Conservation (phyloP, 2,113 vertebrate genomes). For the Barnardius zonarius region DNA sequence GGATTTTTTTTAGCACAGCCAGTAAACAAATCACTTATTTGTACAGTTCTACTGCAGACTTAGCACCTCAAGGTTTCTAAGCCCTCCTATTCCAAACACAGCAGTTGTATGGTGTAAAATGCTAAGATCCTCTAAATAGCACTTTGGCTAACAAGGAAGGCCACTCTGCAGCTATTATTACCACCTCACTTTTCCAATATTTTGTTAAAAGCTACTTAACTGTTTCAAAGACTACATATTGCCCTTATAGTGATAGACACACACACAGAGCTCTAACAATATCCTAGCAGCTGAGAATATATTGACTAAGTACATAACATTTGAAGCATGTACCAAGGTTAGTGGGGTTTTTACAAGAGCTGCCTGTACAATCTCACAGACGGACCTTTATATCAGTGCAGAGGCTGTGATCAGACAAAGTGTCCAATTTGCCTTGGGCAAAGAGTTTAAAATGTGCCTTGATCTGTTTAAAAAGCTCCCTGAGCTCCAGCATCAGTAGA, state of each 20-base stretch:
- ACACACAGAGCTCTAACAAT: not conserved
- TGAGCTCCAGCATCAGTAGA: not conserved
- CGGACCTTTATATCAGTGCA: constrained; percentile 42
- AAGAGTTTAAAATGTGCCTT: constrained; percentile 44
- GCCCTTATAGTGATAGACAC: not conserved
- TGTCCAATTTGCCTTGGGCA: constrained; percentile 37
- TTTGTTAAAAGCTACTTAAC: constrained; percentile 42
- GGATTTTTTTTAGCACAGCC: not conserved
- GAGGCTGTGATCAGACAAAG: constrained; percentile 43
- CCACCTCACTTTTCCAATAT: not conserved
- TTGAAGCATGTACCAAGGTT: not conserved
- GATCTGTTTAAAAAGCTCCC: constrained; percentile 47
- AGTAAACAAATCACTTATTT: not conserved
- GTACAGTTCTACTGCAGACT: not conserved
- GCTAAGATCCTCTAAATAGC: not conserved
- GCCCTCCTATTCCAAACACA: not conserved
- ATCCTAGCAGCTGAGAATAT: not conserved
- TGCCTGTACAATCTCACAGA: constrained; percentile 39
- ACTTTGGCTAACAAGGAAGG: not conserved
- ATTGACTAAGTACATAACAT: not conserved
- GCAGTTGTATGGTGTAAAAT: not conserved
- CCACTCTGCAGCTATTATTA: not conserved
- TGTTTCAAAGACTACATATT: not conserved
- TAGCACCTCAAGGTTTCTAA: not conserved
- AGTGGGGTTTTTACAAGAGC: constrained; percentile 31